Evolutionary conservation across 2,797 vertebrate genomes (phyloP).

Genomic region (Eutrigla gurnardus): DNA sequence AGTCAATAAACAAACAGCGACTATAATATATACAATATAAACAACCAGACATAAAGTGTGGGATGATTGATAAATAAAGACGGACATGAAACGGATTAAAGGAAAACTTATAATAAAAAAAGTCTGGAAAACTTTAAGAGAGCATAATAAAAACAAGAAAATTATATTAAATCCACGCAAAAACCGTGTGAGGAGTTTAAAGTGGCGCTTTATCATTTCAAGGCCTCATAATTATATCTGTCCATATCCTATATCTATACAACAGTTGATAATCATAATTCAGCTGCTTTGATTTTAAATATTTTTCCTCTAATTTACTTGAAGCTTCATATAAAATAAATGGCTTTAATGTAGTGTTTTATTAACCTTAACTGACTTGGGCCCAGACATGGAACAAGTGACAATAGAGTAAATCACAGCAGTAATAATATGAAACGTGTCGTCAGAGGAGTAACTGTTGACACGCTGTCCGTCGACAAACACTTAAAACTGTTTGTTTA

Average conservation of each 20-base stretch:
- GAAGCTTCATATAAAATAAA: background rate
- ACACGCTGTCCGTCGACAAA: background rate
- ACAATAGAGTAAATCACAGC: background rate
- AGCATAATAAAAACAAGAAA: background rate
- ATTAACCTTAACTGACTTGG: background rate
- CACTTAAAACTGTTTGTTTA: background rate
- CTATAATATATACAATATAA: no score
- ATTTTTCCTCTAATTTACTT: background rate
- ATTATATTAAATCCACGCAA: background rate
- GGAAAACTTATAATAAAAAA: no score
- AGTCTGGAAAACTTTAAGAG: no score
- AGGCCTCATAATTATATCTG: background rate
- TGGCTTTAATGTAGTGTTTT: background rate
- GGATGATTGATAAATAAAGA: no score
- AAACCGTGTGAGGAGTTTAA: background rate
- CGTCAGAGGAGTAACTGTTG: background rate
- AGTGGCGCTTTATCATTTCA: background rate
- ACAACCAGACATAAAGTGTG: no score
- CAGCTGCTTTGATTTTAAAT: background rate
- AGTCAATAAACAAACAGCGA: no score
- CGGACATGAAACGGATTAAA: no score
- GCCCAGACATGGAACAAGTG: background rate
- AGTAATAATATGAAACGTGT: constrained; percentile 1
- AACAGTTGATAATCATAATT: background rate
- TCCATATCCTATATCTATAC: background rate